Percentiles rank a stretch among this genome's conserved stretches.
Conservation (phyloP, 2,888 invertebrate genomes). For the Orthosia incerta region DNA sequence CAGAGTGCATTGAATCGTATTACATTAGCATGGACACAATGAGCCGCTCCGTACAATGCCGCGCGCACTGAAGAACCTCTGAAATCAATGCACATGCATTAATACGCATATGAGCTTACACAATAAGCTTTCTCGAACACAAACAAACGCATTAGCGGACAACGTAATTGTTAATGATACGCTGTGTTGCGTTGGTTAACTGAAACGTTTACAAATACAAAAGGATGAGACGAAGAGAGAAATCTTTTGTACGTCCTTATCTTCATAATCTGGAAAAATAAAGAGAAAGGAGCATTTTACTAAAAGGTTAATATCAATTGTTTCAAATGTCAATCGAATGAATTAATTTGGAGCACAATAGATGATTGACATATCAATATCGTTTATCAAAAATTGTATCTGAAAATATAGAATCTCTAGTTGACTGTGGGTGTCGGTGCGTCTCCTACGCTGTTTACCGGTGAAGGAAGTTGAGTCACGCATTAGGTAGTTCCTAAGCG, state of each 20-base stretch:
- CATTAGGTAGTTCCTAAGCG: slow-evolving; percentile 70
- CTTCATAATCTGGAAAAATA: slow-evolving; percentile 55
- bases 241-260: slow-evolving; percentile 23
- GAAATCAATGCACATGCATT: slow-evolving; percentile 78
- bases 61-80: slow-evolving; percentile 72
- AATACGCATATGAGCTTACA: slow-evolving; percentile 73
- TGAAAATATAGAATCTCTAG: slow-evolving; percentile 53
- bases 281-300: slow-evolving; percentile 53
- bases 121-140: slow-evolving; percentile 72
- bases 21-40: slow-evolving; percentile 81
- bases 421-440: slow-evolving; percentile 72
- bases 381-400: slow-evolving; percentile 72
- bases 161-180: slow-evolving; percentile 68
- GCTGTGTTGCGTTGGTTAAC: slow-evolving; percentile 44
- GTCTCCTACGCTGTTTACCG: slow-evolving; percentile 70
- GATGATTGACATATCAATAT: slow-evolving; percentile 82
- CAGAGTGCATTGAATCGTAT: slow-evolving; percentile 73
- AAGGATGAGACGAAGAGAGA: slow-evolving; percentile 32
- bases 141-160: slow-evolving; percentile 60
- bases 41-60: slow-evolving; percentile 67
- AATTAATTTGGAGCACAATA: slow-evolving; percentile 80
- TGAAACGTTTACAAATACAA: slow-evolving; percentile 15
- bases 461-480: slow-evolving; percentile 82
- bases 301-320: slow-evolving; percentile 75
- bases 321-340: slow-evolving; percentile 79